phyloP scores from a whole-genome alignment of 1,140 invertebrate genomes.

The Tetragonula clypearis region DNA sequence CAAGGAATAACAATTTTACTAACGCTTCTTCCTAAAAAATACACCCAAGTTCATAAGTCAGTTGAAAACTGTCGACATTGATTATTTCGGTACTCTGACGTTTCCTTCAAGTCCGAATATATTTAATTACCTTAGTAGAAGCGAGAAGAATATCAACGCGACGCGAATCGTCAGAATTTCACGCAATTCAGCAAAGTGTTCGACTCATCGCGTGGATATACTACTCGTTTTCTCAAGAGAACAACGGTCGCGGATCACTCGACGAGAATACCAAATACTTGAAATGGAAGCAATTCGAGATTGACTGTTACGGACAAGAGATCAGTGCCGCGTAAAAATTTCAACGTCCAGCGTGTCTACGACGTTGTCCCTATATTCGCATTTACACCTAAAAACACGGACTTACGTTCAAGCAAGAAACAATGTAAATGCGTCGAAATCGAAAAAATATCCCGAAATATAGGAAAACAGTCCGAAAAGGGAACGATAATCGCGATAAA shows the following conservation, averaged over 20 bases:
- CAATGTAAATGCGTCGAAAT: conserved; percentile 53
- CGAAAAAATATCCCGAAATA: conserved; percentile 40
- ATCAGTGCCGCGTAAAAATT: not conserved
- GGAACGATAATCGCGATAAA: conserved; percentile 18
- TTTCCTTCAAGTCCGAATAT: not conserved
- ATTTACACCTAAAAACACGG: conserved; percentile 11
- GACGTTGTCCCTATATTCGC: not conserved
- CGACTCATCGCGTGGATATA: not conserved
- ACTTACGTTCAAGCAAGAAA: conserved; percentile 34
- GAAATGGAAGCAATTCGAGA: conserved; percentile 30
- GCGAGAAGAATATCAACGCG: not conserved
- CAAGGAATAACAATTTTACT: conserved; percentile 75
- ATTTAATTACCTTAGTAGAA: not conserved
- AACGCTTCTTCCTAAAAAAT: conserved; percentile 74
- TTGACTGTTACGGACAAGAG: not conserved
- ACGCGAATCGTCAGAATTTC: not conserved
- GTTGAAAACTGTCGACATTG: conserved; percentile 44
- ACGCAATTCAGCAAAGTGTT: not conserved
- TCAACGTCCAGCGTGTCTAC: not conserved
- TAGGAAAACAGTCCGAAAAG: conserved; percentile 39
- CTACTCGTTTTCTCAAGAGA: not conserved
- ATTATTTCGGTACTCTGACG: conserved; percentile 25
- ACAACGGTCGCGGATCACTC: not conserved
- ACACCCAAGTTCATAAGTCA: conserved; percentile 72
- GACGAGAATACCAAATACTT: conserved; percentile 16